Percentiles rank a stretch among this genome's conserved stretches.
These are phyloP conservation scores for Elephas maximus DNA, from an alignment of 2,113 vertebrate genomes.

Conservation along the genomic window DNA sequence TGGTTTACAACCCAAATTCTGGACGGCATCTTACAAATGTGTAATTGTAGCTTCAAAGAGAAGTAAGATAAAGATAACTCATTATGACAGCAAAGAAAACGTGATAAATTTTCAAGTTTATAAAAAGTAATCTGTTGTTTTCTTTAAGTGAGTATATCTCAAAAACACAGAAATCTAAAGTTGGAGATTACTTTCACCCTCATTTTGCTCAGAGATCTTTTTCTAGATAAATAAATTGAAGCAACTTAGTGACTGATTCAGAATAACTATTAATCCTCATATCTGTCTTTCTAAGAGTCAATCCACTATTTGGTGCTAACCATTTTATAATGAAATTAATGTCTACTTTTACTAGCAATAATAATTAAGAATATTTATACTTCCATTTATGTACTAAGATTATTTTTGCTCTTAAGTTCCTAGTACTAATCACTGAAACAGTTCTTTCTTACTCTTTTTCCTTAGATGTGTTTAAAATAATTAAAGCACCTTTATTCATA, in stretches of 20 bases:
- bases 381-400: background rate
- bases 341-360: background rate
- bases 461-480: background rate
- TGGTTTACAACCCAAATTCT: background rate
- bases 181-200: background rate
- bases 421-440: background rate
- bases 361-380: constrained; percentile 8
- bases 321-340: background rate
- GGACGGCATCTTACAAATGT: background rate
- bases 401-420: background rate
- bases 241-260: background rate
- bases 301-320: background rate
- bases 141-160: background rate
- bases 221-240: background rate
- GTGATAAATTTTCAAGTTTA: background rate
- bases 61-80: background rate
- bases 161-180: background rate
- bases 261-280: background rate
- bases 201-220: background rate
- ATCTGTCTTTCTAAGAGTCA: background rate
- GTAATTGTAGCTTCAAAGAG: background rate
- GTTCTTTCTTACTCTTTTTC: background rate
- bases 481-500: background rate
- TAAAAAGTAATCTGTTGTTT: background rate
- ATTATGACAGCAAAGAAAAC: background rate